Evolutionary conservation across 2,113 vertebrate genomes (phyloP).

Genomic region (Myiagra hebetior): DNA sequence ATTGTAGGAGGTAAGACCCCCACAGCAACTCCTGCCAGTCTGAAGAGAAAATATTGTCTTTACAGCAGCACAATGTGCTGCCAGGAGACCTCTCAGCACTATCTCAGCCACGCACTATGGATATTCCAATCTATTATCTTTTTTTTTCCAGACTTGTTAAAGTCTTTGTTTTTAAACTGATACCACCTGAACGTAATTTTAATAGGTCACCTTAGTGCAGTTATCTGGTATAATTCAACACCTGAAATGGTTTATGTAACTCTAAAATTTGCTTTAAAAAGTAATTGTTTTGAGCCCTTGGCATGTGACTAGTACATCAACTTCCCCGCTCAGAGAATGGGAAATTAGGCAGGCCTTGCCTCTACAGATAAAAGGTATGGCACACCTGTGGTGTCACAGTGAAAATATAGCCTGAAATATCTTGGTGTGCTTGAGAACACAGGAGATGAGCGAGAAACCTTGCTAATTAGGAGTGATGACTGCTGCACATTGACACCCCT

Average conservation of each 20-base stretch:
- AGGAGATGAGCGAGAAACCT: neutral
- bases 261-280: neutral
- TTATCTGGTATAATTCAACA: neutral
- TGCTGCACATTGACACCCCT: neutral
- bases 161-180: neutral
- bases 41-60: neutral
- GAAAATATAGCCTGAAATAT: neutral
- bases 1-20: neutral
- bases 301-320: neutral
- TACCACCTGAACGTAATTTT: neutral
- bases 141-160: neutral
- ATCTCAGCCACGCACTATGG: neutral
- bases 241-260: neutral
- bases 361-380: neutral
- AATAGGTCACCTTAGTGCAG: neutral
- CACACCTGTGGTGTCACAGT: neutral
- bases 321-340: rapidly evolving
- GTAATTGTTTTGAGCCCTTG: neutral
- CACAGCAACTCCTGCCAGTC: neutral
- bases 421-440: neutral
- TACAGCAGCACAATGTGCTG: neutral
- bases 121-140: neutral
- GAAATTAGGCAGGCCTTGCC: neutral
- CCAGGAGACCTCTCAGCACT: neutral
- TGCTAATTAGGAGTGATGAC: neutral